These are phyloP conservation scores for Otus sunia DNA, from an alignment of 2,113 vertebrate genomes.

Conservation along the genomic window DNA sequence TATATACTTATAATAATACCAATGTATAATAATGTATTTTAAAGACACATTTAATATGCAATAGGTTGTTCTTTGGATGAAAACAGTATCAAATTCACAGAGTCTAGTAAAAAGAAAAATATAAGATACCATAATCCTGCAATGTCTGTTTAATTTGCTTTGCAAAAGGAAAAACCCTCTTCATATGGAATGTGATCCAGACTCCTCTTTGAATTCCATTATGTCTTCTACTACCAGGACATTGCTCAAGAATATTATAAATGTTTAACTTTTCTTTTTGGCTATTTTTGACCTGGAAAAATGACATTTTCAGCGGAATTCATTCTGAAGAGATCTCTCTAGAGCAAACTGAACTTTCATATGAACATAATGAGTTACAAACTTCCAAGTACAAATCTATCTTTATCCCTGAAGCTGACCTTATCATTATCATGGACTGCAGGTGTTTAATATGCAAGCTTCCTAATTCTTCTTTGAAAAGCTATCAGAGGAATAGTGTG, in stretches of 20 bases:
- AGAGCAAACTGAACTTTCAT: neutral
- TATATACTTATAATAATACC: neutral
- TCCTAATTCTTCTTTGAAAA: constrained; percentile 56
- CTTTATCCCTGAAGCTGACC: constrained; percentile 49
- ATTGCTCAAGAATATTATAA: neutral
- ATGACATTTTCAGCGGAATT: neutral
- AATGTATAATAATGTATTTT: neutral
- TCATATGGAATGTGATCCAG: neutral
- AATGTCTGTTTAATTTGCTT: neutral
- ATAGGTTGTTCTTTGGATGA: neutral
- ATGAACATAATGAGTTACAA: neutral
- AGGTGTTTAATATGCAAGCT: constrained; percentile 61
- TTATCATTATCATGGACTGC: neutral
- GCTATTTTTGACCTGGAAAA: neutral
- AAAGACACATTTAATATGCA: neutral
- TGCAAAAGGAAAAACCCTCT: neutral
- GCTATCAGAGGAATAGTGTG: neutral
- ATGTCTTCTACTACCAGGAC: neutral
- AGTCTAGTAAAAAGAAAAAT: neutral
- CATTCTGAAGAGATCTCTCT: neutral
- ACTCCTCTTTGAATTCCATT: neutral
- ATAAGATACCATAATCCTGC: neutral
- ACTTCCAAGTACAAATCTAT: neutral
- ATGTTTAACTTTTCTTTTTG: neutral
- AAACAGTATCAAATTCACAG: neutral